Evolutionary conservation across 2,888 invertebrate genomes (phyloP).

Genomic region (Papilio protenor): DNA sequence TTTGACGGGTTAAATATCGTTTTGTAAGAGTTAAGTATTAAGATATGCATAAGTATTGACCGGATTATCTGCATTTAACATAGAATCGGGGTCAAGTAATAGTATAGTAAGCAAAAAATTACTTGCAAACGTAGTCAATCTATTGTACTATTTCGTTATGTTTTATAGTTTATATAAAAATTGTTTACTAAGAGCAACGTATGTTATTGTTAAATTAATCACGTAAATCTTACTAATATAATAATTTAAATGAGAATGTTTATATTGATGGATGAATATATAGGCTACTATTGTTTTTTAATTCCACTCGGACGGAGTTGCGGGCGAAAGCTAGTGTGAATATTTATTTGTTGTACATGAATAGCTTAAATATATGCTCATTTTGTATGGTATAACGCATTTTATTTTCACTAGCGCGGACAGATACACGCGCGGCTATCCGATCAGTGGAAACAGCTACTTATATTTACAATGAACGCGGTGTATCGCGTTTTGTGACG

Average conservation of each 20-base stretch:
- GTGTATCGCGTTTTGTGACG: conserved; percentile 23
- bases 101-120: background rate
- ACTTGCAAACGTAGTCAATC: background rate
- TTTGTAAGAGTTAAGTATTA: too few relatives aligned
- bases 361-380: background rate
- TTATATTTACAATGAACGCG: background rate
- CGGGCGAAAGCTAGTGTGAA: too few relatives aligned
- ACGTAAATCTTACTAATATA: background rate
- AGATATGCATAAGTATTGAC: background rate
- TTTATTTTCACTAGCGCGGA: background rate
- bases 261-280: too few relatives aligned
- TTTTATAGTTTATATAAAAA: background rate
- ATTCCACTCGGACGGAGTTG: too few relatives aligned
- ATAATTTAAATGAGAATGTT: too few relatives aligned
- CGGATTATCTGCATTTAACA: background rate
- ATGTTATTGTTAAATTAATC: background rate
- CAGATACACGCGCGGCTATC: background rate
- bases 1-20: too few relatives aligned
- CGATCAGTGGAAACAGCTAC: background rate
- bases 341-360: too few relatives aligned
- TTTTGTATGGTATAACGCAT: background rate
- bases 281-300: too few relatives aligned
- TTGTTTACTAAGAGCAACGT: background rate
- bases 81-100: background rate
- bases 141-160: background rate